Conservation (phyloP, 2,113 vertebrate genomes). For the Alouatta palliata region DNA sequence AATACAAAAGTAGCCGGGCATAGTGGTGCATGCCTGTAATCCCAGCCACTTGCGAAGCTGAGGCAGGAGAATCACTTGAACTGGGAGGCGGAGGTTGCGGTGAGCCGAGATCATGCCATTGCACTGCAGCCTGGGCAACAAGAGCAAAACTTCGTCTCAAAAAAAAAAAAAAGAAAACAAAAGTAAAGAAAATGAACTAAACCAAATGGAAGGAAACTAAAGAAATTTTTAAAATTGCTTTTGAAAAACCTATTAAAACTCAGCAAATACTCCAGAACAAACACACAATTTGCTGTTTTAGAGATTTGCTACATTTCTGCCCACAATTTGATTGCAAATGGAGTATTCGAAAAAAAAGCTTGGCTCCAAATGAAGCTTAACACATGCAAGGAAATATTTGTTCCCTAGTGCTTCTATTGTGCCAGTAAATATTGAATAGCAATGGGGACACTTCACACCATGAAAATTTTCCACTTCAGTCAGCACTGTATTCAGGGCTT, state of each 20-base stretch:
- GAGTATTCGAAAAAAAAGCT: slow-evolving; percentile 11
- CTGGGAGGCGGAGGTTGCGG: no score
- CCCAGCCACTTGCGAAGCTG: no score
- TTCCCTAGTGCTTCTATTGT: neutral
- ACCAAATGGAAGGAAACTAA: neutral
- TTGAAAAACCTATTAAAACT: neutral
- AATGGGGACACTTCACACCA: neutral
- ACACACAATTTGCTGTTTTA: neutral
- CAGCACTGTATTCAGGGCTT: neutral
- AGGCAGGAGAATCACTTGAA: no score
- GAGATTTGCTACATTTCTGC: neutral
- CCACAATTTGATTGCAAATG: neutral
- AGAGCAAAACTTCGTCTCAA: no score
- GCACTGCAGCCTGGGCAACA: no score
- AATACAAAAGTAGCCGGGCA: no score
- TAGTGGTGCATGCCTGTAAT: no score
- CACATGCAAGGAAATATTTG: neutral
- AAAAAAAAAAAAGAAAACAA: no score
- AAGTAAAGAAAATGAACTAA: neutral
- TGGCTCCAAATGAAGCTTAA: neutral
- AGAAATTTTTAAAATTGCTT: neutral
- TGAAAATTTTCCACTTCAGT: neutral
- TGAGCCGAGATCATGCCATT: no score
- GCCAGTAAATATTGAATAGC: neutral
- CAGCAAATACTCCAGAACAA: slow-evolving; percentile 1